These are phyloP conservation scores for Hoplostethus mediterraneus DNA, from an alignment of 2,797 vertebrate species.

Conservation along the genomic window DNA sequence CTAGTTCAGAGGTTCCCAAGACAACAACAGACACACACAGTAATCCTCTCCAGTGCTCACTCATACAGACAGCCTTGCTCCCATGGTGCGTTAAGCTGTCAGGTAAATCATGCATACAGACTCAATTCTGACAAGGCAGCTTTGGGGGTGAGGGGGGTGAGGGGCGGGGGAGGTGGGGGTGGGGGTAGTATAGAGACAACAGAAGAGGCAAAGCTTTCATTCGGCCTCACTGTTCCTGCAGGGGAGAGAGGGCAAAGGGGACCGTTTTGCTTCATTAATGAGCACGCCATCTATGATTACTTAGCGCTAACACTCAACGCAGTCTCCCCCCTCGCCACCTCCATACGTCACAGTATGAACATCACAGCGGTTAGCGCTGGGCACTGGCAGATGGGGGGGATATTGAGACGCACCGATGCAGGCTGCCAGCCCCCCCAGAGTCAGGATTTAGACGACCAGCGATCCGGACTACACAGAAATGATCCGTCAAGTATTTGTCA, in stretches of 20 bases:
- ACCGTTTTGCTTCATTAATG: conserved; percentile 2
- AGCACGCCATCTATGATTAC: background rate
- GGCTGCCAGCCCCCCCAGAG: too few relatives aligned
- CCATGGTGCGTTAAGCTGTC: conserved; percentile 12
- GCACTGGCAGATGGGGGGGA: background rate
- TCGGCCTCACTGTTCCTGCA: background rate
- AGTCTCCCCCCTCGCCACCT: background rate
- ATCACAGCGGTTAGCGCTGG: background rate
- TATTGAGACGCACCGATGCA: background rate
- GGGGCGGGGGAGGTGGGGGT: background rate
- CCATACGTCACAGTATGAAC: background rate
- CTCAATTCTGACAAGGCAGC: conserved; percentile 1
- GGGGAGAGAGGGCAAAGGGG: background rate
- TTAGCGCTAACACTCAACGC: background rate
- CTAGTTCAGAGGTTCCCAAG: conserved; percentile 9
- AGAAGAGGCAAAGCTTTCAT: background rate
- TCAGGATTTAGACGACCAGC: background rate
- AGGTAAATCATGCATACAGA: conserved; percentile 16
- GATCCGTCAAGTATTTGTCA: background rate
- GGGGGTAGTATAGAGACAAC: background rate
- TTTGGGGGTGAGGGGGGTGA: background rate
- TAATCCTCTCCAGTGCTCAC: conserved; percentile 2
- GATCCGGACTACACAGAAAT: background rate
- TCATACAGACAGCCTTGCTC: background rate
- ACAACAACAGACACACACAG: conserved; percentile 16